Percentiles rank a stretch among this genome's conserved stretches.
These are phyloP conservation scores for Anorthoa munda DNA, from an alignment of 2,888 invertebrate genomes.

Conservation along the genomic window DNA sequence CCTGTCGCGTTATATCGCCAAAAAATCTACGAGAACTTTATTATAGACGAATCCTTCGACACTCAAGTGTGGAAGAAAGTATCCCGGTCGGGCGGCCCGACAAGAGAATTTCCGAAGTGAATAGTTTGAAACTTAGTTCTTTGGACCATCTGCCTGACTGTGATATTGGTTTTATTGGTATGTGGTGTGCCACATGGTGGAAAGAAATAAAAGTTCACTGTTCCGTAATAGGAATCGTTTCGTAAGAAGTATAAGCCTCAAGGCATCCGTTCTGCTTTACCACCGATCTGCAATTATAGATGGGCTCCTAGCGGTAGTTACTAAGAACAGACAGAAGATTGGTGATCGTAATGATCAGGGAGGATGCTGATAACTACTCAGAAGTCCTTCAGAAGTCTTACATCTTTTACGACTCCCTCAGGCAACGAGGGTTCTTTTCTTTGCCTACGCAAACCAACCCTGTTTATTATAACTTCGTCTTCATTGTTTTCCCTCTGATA, in stretches of 20 bases:
- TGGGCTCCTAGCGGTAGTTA: not conserved
- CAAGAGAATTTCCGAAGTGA: constrained; percentile 59
- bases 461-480: constrained; percentile 19
- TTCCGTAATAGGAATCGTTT: not conserved
- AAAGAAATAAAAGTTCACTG: not conserved
- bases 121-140: constrained; percentile 59
- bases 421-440: constrained; percentile 18
- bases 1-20: constrained; percentile 75
- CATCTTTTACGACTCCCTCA: constrained; percentile 27
- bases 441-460: not conserved
- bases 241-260: not conserved
- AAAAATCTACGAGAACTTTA: constrained; percentile 77
- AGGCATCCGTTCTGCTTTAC: not conserved
- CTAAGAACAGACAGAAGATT: not conserved
- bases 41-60: constrained; percentile 73
- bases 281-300: not conserved
- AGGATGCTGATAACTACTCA: constrained; percentile 16
- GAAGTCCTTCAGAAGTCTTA: not conserved
- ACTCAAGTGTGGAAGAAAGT: constrained; percentile 64
- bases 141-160: constrained; percentile 49
- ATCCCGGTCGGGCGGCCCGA: constrained; percentile 49
- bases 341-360: constrained; percentile 1
- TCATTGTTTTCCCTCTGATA: constrained; percentile 23
- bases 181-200: constrained; percentile 3
- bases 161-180: constrained; percentile 43